Base-by-base conservation (phyloP, 2,113 vertebrate species). In the Anthoscopus minutus region DNA sequence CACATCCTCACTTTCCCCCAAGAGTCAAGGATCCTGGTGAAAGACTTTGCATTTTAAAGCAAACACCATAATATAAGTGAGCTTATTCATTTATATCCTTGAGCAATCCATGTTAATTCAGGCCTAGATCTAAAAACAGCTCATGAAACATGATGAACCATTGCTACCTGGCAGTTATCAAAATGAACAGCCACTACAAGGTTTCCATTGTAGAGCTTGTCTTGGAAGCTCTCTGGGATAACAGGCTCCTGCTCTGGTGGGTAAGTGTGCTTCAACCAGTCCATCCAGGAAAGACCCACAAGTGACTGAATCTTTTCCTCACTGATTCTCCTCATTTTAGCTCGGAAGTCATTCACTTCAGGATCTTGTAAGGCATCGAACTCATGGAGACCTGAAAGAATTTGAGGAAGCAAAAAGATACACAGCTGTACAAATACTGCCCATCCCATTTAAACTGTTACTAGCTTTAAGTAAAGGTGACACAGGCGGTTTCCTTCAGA, bases 261-360 rank as follows among this genome's bases (percentile, higher is more conserved):
- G 89, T 99, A 99, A 38, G 98, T 99, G 56, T 98, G 98, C 85
- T 98, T 98, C 76, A 99, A 96, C 99, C 99, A 99, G 95, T 99
- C 99, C 40, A 97, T 97, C 98, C 98, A 99, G 7, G 98, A 98
- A 88, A 99, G 98, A 92, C 98, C 98, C 92, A 99, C 98, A 53
- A 99, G 97, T 0, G 96, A 98, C 48, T 98, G 98, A 96, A 99
- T 98, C 94, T 98, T 98, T 40, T 99, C 99, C 81, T 99, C 99
- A 30, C 98, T 99, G 88, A 99, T 97, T 45, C 97, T 98, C 40
- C 98, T 97, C 99, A 99, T 99, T 97, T 99, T 99, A 83, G 97
- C 87, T 86, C 99, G 98, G 95, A 99, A 99, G 96, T 99, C 99
- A 61, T 99, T 99, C 93, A 99, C 99, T 95, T 99, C 99, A 91